Conservation (phyloP, 1,140 invertebrate genomes). For the Diorhabda sublineata region DNA sequence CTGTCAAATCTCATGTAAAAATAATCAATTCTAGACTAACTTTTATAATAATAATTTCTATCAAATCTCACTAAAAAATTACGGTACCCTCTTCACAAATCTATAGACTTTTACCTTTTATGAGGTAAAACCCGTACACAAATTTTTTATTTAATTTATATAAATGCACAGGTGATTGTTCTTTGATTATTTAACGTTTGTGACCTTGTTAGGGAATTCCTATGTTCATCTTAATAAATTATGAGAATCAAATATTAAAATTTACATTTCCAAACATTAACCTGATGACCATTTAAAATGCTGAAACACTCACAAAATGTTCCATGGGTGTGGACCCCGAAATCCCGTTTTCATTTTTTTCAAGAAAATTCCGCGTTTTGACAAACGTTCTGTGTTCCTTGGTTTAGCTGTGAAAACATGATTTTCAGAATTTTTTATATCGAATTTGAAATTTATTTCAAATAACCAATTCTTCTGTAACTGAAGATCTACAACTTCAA, state of each 20-base stretch:
- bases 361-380: not conserved
- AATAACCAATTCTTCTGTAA: conserved; percentile 28
- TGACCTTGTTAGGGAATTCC: too few relatives aligned
- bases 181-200: too few relatives aligned
- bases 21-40: too few relatives aligned
- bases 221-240: not conserved
- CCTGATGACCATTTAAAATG: not conserved
- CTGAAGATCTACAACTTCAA: conserved; percentile 32
- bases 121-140: too few relatives aligned
- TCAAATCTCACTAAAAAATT: too few relatives aligned
- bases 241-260: not conserved
- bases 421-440: conserved; percentile 5
- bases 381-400: not conserved
- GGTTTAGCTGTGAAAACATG: not conserved
- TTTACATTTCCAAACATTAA: not conserved
- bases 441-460: conserved; percentile 15
- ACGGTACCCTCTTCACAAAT: too few relatives aligned
- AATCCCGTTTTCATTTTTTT: conserved; percentile 3
- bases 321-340: conserved; percentile 8
- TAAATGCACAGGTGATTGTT: too few relatives aligned
- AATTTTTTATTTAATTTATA: too few relatives aligned
- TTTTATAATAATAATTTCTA: too few relatives aligned
- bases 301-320: not conserved
- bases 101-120: too few relatives aligned
- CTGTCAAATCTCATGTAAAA: too few relatives aligned